Evolutionary conservation across 2,888 invertebrate species (phyloP), one percentile per base, ranked within the genome.

Genomic region (Mythimna pallens): DNA sequence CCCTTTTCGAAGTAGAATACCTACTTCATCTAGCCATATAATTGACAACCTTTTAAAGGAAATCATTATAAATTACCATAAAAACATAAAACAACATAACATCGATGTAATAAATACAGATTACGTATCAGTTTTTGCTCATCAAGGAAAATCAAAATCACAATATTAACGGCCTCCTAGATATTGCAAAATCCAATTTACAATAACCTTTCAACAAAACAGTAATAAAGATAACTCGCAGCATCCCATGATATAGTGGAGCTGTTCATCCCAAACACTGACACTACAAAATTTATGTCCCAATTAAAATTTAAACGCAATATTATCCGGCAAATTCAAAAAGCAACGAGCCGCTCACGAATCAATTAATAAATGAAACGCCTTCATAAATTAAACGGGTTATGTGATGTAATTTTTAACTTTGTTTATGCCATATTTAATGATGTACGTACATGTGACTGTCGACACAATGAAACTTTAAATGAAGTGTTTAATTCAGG

Each of bases 241-340:
- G 71, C 82, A 55, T 73, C 82, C 82, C 73, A 59, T 82, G 80
- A 81, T 81, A 70, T 70, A 83, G 73, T 73, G 64, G 9, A 55
- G 36, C 73, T 73, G 79, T 78, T 81, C 75, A 73, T 76, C 80
- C 76, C 68, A 55, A 68, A 70, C 47, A 76, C 79, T 77, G 86
- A 82, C 86, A 84, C 86, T 80, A 81, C 75, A 76, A 80, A 87
- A 88, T 89, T 89, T 87, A 90, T 89, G 80, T 77, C 79, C 87
- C 88, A 90, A 90, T 90, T 90, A 90, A 84, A 89, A 82, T 87
- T 87, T 83, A 78, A 88, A 87, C 86, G 76, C 78, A 80, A 87
- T 86, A 86, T 87, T 87, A 86, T 86, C 81, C 82, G 80, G 84
- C 70, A 87, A 86, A 88, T 77, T 81, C 78, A 85, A 86, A 84